These are phyloP conservation scores for Harpegnathos saltator DNA, from an alignment of 1,140 invertebrate species.

Conservation along the genomic window DNA sequence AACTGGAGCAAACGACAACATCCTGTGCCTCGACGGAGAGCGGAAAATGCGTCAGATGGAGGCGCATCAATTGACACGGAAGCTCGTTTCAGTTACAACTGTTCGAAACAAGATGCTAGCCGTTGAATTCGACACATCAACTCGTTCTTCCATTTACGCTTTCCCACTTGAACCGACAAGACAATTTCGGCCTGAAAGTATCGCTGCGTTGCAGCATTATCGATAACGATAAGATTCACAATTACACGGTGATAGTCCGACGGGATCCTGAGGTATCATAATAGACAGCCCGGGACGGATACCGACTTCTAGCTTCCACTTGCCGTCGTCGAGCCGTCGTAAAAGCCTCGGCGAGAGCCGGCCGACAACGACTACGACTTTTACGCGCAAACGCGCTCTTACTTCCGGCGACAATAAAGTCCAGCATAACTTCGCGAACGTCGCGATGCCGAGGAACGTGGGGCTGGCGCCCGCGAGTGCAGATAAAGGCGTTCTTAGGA, in stretches of 20 bases:
- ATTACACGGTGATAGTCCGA: background rate
- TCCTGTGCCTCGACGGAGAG: too few relatives aligned
- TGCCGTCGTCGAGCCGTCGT: background rate
- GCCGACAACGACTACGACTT: constrained; percentile 9
- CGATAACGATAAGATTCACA: background rate
- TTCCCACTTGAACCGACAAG: too few relatives aligned
- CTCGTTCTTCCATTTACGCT: too few relatives aligned
- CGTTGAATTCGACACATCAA: too few relatives aligned
- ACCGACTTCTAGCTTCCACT: background rate
- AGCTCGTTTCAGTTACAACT: too few relatives aligned
- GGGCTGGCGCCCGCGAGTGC: background rate
- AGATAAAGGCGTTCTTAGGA: constrained; percentile 15
- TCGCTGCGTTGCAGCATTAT: background rate
- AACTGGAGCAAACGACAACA: too few relatives aligned
- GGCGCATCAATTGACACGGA: too few relatives aligned
- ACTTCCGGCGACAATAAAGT: constrained; percentile 35
- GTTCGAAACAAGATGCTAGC: too few relatives aligned
- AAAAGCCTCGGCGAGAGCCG: constrained; percentile 1
- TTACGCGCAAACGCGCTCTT: background rate
- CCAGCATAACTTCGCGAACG: constrained; percentile 22
- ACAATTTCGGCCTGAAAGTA: too few relatives aligned
- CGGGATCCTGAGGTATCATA: background rate
- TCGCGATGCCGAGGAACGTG: background rate
- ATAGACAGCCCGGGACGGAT: background rate
- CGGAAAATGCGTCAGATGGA: too few relatives aligned